Base-by-base conservation (phyloP, 2,797 vertebrate species). In the Tiaroga cobitis region DNA sequence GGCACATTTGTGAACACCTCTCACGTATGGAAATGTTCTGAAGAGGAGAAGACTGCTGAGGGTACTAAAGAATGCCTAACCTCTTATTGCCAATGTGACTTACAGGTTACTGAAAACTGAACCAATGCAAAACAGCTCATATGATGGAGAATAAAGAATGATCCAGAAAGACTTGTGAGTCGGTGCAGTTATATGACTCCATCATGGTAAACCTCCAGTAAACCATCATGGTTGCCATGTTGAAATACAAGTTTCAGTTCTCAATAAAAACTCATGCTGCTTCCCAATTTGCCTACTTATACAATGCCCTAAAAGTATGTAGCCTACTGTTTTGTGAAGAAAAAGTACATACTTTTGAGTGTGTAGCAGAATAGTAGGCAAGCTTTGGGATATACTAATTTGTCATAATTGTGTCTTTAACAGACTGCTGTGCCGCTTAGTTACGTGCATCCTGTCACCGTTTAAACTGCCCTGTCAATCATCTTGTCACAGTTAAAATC, bases 241-340 rank as follows among this genome's bases (percentile, higher is more conserved):
- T n/a, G 39, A 88, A 85, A 88, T 51, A 24, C 76, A 43, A 39
- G 67, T 81, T 78, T 63, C 63, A 81, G 77, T 85, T 77, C 73
- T 59, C 24, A 39, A 77, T 34, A 59, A 49, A 37, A 77, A 56
- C 11, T 37, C 11, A 46, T 15, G 43, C 13, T 46, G 3, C 3
- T 3, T 46, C 43, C 43, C 3, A 46, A 46, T 46, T 46, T 15
- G 43, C 13, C 43, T 46, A 46, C 11, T 46, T 46, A 15, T 15
- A 11, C 41, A 3, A 46, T 46, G 43, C 13, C 13, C 11, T 46
- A 46, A 46, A 46, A 15, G 43, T 46, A 46, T 13, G 1, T 46
- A 15, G 43, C 43, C 43, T 4, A 46, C 4, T 46, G 41, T 41
- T 13, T 46, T 46, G 43, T 43, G 43, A 43, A 43, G 43, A 43